Percentiles rank a stretch among this genome's conserved stretches.
phyloP scores from a whole-genome alignment of 2,113 vertebrate genomes.

The Odocoileus virginianus region DNA sequence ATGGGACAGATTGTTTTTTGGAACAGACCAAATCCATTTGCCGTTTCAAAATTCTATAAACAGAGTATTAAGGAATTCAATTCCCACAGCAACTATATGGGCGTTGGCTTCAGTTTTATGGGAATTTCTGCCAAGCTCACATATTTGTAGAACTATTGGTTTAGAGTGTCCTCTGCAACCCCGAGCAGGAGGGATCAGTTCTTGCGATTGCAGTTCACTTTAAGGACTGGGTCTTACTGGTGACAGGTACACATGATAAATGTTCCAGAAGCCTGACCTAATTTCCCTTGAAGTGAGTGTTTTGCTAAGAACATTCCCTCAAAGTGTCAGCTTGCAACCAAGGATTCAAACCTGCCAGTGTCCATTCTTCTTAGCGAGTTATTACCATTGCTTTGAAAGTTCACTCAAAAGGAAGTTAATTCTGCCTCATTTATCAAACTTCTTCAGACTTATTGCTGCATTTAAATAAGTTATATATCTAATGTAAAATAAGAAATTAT shows the following conservation, averaged over 20 bases:
- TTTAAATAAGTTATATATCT: not conserved
- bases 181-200: not conserved
- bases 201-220: constrained; percentile 38
- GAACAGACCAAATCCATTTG: constrained; percentile 60
- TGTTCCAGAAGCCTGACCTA: constrained; percentile 71
- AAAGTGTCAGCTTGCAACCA: constrained; percentile 58
- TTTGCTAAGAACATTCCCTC: constrained; percentile 66
- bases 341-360: not conserved
- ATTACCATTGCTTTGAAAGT: not conserved
- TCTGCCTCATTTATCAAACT: not conserved
- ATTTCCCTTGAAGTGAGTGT: constrained; percentile 67
- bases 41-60: constrained; percentile 67
- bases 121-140: constrained; percentile 52
- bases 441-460: not conserved
- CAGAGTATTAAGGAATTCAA: constrained; percentile 68
- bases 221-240: constrained; percentile 55
- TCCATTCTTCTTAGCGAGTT: constrained; percentile 13
- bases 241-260: constrained; percentile 68
- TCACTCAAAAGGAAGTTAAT: not conserved
- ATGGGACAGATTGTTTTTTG: constrained; percentile 52
- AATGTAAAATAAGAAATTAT: not conserved
- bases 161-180: not conserved
- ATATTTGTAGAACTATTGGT: constrained; percentile 41
- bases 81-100: constrained; percentile 61
- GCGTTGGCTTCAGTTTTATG: constrained; percentile 37